Conservation (phyloP, 2,888 invertebrate species). For the Lithodes maja region DNA sequence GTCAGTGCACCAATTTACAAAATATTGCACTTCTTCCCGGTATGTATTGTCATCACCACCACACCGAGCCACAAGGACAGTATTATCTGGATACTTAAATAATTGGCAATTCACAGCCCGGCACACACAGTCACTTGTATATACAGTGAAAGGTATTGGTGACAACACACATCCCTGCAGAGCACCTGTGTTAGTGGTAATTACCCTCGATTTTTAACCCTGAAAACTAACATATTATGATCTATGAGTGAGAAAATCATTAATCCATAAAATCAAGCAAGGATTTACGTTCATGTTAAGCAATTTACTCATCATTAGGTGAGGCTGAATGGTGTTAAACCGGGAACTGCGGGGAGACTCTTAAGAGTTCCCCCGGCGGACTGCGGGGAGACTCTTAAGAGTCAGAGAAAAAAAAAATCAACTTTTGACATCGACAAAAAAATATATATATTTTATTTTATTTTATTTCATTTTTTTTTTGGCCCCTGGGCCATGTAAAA, state of each 20-base stretch:
- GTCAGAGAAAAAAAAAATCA: no score
- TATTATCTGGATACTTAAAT: slow-evolving; percentile 17
- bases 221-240: slow-evolving; percentile 31
- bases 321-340: slow-evolving; percentile 7
- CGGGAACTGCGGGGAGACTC: no score
- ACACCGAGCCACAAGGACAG: not conserved
- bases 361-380: no score
- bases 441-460: no score
- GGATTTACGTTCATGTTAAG: slow-evolving; percentile 19
- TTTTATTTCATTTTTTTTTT: no score
- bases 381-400: no score
- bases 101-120: not conserved
- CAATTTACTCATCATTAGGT: slow-evolving; percentile 14
- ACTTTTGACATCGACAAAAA: no score
- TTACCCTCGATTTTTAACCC: not conserved
- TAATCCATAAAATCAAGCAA: slow-evolving; percentile 24
- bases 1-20: not conserved
- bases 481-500: no score
- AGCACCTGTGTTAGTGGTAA: slow-evolving; percentile 21
- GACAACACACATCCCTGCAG: slow-evolving; percentile 19
- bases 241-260: slow-evolving; percentile 4
- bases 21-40: slow-evolving; percentile 17
- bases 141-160: not conserved
- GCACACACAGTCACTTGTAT: slow-evolving; percentile 16
- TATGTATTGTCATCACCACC: not conserved